Conservation (phyloP, 2,888 invertebrate genomes). For the Sinohyriopsis cumingii region DNA sequence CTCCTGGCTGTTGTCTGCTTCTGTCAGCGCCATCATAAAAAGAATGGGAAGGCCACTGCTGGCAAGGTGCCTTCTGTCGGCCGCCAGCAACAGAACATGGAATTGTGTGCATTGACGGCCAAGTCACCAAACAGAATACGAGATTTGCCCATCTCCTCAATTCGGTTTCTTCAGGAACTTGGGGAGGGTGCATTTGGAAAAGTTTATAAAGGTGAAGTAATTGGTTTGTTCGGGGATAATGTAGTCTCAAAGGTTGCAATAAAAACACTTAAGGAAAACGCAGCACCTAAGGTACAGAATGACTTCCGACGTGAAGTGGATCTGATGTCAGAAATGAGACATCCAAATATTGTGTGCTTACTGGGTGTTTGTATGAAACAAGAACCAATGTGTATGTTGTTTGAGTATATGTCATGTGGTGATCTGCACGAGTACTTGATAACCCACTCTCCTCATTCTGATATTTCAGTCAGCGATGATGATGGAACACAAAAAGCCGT, state of each 20-base stretch:
- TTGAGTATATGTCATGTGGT: conserved; percentile 96
- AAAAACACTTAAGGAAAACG: conserved; percentile 94
- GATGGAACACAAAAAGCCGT: conserved; percentile 76
- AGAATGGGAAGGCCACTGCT: conserved; percentile 31
- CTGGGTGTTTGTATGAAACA: conserved; percentile 90
- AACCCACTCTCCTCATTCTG: conserved; percentile 85
- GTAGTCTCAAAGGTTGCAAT: conserved; percentile 85
- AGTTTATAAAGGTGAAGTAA: conserved; percentile 95
- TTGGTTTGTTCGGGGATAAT: conserved; percentile 70
- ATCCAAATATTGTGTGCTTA: conserved; percentile 96
- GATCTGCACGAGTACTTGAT: conserved; percentile 97
- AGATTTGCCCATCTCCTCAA: conserved; percentile 88
- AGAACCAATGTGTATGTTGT: conserved; percentile 94
- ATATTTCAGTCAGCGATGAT: conserved; percentile 75
- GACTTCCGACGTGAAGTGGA: conserved; percentile 96
- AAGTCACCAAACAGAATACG: conserved; percentile 78
- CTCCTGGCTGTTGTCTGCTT: conserved; percentile 66
- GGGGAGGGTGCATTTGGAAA: conserved; percentile 90
- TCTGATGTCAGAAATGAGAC: conserved; percentile 92
- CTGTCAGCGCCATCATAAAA: conserved; percentile 58
- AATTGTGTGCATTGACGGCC: conserved; percentile 62
- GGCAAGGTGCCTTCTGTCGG: conserved; percentile 30
- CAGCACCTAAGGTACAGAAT: conserved; percentile 89
- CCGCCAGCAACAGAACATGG: conserved; percentile 52
- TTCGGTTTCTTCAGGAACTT: conserved; percentile 67